phyloP scores from a whole-genome alignment of 2,797 vertebrate species.

The Eptatretus atami region DNA sequence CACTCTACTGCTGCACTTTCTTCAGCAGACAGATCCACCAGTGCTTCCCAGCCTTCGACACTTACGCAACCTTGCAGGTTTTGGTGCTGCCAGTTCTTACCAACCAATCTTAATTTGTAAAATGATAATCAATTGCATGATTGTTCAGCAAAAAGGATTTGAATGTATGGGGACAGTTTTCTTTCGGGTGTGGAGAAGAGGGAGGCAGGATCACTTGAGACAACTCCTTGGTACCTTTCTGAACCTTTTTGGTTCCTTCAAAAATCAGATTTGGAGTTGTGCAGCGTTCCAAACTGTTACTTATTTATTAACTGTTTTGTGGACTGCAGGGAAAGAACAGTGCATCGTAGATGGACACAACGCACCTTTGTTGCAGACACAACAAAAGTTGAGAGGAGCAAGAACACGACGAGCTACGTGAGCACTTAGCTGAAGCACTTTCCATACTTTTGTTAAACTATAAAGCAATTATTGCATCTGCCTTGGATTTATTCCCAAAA shows the following conservation, averaged over 20 bases:
- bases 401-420: slow-evolving; percentile 34
- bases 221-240: too few species aligned
- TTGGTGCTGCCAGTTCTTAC: background rate
- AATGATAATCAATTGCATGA: too few species aligned
- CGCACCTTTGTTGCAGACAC: slow-evolving; percentile 40
- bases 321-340: slow-evolving; percentile 24
- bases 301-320: background rate
- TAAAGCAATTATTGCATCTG: background rate
- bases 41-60: slow-evolving; percentile 28
- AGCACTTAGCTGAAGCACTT: slow-evolving; percentile 13
- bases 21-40: slow-evolving; percentile 38
- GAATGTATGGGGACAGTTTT: too few species aligned
- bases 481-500: background rate
- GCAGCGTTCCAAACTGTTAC: background rate
- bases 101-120: too few species aligned
- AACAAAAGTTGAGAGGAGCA: slow-evolving; percentile 23
- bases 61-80: slow-evolving; percentile 37
- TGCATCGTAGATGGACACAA: slow-evolving; percentile 42
- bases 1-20: slow-evolving; percentile 44
- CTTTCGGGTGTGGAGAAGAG: too few species aligned
- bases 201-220: too few species aligned
- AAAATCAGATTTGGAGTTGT: too few species aligned
- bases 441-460: background rate
- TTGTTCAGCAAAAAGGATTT: too few species aligned
- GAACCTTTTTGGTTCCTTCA: too few species aligned